Percentiles rank a stretch among this genome's conserved stretches.
Evolutionary conservation across 2,113 vertebrate genomes (phyloP).

Genomic region (Sakesphorus luctuosus): DNA sequence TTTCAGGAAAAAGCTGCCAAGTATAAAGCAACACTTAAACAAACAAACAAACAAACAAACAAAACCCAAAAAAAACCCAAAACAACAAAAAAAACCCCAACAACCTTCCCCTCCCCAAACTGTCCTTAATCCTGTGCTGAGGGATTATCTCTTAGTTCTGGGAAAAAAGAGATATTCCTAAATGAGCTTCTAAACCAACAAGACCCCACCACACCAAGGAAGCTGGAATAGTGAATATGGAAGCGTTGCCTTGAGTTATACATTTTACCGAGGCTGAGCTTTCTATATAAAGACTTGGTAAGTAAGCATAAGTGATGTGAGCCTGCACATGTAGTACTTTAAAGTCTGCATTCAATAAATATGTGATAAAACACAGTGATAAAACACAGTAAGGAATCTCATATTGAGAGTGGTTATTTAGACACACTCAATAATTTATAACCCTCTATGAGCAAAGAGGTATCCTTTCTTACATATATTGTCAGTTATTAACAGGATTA

Average conservation of each 20-base stretch:
- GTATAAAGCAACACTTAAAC: neutral
- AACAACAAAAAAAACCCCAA: too few relatives aligned
- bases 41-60: too few relatives aligned
- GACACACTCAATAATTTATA: neutral
- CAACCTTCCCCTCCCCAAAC: fast-evolving
- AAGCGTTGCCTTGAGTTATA: neutral
- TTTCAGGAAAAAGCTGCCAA: neutral
- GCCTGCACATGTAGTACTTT: neutral
- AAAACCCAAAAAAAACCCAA: too few relatives aligned
- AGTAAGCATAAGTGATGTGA: neutral
- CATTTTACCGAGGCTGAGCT: neutral
- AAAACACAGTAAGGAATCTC: neutral
- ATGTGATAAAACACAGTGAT: too few relatives aligned
- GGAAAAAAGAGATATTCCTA: neutral
- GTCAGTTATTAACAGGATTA: neutral
- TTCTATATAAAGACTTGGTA: neutral
- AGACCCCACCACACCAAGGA: neutral
- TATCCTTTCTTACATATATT: neutral
- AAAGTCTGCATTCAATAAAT: neutral
- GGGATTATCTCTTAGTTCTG: neutral
- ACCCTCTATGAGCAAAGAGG: neutral
- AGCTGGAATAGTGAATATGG: neutral
- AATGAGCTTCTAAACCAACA: neutral
- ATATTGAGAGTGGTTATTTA: neutral
- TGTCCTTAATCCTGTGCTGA: neutral